Percentiles rank a stretch among this genome's conserved stretches.
These are phyloP conservation scores for Lethenteron reissneri DNA, from an alignment of 2,113 vertebrate genomes.

Conservation along the genomic window DNA sequence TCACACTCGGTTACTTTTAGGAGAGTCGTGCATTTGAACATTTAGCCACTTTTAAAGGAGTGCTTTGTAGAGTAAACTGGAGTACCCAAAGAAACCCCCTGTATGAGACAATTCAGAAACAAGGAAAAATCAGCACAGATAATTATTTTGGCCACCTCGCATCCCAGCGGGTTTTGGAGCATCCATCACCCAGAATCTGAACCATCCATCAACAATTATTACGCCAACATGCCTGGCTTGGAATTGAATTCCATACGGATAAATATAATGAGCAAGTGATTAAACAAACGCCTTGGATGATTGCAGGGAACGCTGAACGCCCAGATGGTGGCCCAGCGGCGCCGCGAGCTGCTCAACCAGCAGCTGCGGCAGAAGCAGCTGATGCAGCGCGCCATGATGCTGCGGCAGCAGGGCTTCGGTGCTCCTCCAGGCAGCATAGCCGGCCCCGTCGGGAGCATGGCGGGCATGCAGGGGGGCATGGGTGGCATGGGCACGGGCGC, in stretches of 20 bases:
- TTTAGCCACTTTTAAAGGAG: no score
- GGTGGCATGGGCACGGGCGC: no score
- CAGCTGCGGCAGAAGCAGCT: constrained; percentile 47
- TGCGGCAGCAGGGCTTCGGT: constrained; percentile 40
- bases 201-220: background rate
- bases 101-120: constrained; percentile 6
- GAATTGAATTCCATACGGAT: constrained; percentile 7
- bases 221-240: background rate
- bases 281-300: background rate
- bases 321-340: constrained; percentile 78
- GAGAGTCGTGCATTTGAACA: no score
- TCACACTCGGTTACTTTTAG: no score
- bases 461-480: constrained; percentile 26
- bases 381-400: constrained; percentile 60
- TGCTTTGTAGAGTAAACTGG: no score
- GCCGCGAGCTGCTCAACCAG: constrained; percentile 56
- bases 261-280: background rate
- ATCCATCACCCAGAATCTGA: background rate
- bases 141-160: constrained; percentile 9
- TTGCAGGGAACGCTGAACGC: constrained; percentile 61
- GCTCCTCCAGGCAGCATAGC: constrained; percentile 10
- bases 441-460: constrained; percentile 23
- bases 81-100: no score
- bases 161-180: background rate
- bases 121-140: constrained; percentile 54